Evolutionary conservation across 2,888 invertebrate genomes (phyloP), one percentile per base, ranked within the genome.

Genomic region (Tyria jacobaeae): DNA sequence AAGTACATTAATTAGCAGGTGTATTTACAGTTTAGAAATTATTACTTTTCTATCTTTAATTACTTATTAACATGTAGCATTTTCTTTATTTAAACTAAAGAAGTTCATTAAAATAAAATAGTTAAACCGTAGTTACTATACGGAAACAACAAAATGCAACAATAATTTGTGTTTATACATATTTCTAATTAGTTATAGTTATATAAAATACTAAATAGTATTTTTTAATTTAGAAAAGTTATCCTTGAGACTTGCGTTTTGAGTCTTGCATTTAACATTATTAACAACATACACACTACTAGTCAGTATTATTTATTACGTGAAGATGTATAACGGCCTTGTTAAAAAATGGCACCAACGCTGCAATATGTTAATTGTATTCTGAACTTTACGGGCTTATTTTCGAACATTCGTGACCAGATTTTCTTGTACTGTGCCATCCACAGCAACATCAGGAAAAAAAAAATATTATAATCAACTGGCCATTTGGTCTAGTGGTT

Each of bases 1-100:
- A 71, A 12, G 44, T 21, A 17, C 48, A 66, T 71, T 67, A 59
- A 66, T 66, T 70, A 67, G 57, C 66, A 68, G 66, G 61, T 71
- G 39, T 25, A 56, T 58, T 58, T 31, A 51, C 57, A n/a, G 48
- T 48, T 35, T 17, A 37, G n/a, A 47, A 48, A 47, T 35, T 34
- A 21, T 21, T 21, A 44, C 21, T 44, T 17, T 12, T 44, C 21
- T 44, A 44, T 44, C 21, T 21, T 44, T 5, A 44, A 44, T 17
- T 44, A 44, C 21, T 44, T 17, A 44, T 44, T 17, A 44, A 21
- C 0, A 21, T 21, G 17, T 17, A 21, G 12, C 44, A 21, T 44
- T 44, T 44, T 21, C 21, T 44, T 44, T 12, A 44, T 44, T 37
- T 44, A 49, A 49, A 49, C 15, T 49, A 15, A 21, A 49, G 25